These are phyloP conservation scores for Sarcophaga caerulescens DNA, from an alignment of 2,888 invertebrate species.

Conservation along the genomic window DNA sequence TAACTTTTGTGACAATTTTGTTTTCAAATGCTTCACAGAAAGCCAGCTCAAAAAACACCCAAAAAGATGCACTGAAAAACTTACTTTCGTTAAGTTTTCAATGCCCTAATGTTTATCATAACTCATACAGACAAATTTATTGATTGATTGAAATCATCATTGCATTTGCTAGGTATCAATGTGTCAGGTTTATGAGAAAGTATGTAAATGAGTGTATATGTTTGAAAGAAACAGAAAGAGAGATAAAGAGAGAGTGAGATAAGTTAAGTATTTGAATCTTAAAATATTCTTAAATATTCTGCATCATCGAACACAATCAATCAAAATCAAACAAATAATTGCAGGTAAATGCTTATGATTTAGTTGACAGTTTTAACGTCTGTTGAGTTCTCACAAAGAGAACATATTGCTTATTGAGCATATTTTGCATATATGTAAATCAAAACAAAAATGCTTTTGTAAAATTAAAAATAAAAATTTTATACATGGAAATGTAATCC, in stretches of 20 bases:
- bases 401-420: not conserved
- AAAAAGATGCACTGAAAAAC: not conserved
- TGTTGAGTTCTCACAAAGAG: not conserved
- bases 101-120: not conserved
- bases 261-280: conserved; percentile 10
- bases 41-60: too few relatives aligned
- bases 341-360: conserved; percentile 48
- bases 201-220: too few relatives aligned
- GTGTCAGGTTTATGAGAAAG: too few relatives aligned
- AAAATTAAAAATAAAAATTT: too few relatives aligned
- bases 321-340: conserved; percentile 44
- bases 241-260: not conserved
- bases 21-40: too few relatives aligned
- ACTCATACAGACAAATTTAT: not conserved
- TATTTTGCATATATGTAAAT: too few relatives aligned
- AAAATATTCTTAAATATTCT: conserved; percentile 58
- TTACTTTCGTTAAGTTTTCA: not conserved
- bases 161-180: too few relatives aligned
- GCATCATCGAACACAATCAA: conserved; percentile 53
- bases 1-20: too few relatives aligned
- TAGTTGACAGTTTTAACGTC: conserved; percentile 28
- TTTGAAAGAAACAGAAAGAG: too few relatives aligned
- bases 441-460: too few relatives aligned
- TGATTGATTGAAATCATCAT: not conserved
- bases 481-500: too few relatives aligned